Evolutionary conservation across 1,140 invertebrate species (phyloP).

Genomic region (Anoplolepis gracilipes): DNA sequence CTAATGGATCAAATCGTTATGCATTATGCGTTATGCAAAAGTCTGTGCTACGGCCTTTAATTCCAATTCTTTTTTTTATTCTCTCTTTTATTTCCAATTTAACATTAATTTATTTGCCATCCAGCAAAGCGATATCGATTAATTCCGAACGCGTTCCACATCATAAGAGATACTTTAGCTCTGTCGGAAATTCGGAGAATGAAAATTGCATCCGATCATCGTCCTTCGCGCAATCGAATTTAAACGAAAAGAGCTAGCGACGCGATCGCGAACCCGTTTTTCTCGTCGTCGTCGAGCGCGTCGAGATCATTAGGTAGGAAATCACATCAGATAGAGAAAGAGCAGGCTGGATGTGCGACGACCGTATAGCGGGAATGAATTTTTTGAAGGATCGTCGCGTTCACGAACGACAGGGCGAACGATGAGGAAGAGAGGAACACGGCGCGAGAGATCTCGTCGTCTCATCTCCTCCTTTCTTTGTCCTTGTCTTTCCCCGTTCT

Average conservation of each 20-base stretch:
- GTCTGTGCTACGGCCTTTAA: no score
- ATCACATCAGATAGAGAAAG: conserved; percentile 41
- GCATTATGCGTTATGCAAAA: no score
- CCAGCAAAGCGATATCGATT: neutral
- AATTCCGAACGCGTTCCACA: neutral
- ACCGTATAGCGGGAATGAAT: conserved; percentile 63
- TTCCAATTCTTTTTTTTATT: neutral
- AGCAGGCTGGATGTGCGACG: conserved; percentile 23
- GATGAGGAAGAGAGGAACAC: conserved; percentile 9
- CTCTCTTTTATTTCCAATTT: neutral
- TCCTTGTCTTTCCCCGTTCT: neutral
- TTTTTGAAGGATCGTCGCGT: conserved; percentile 65
- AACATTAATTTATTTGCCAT: neutral
- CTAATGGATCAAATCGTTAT: no score
- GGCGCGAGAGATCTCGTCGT: conserved; percentile 19
- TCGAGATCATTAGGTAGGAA: conserved; percentile 62
- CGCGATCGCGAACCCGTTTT: conserved; percentile 23
- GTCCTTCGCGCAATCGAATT: conserved; percentile 50
- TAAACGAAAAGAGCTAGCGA: conserved; percentile 39
- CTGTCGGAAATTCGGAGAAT: conserved; percentile 14
- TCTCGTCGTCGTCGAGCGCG: conserved; percentile 43
- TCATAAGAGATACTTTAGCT: neutral
- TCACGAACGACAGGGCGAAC: conserved; percentile 55
- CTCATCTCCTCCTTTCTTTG: neutral
- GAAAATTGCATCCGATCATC: conserved; percentile 31